These are phyloP conservation scores for Microctonus hyperodae DNA, from an alignment of 2,888 invertebrate species.

Conservation along the genomic window DNA sequence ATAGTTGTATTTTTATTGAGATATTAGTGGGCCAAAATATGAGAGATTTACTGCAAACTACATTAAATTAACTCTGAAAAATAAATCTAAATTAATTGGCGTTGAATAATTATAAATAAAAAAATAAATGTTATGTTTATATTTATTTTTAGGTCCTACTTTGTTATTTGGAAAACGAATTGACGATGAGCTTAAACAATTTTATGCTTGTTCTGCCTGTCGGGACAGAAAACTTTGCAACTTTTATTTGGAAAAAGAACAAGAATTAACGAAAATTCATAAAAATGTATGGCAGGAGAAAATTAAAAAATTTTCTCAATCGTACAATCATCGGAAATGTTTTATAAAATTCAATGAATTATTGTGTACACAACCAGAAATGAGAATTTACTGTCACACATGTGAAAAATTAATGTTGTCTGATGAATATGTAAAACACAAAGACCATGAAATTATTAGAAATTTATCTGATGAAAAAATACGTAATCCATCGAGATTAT, in stretches of 20 bases:
- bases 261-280: slow-evolving; percentile 57
- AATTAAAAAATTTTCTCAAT: slow-evolving; percentile 62
- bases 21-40: too few relatives aligned
- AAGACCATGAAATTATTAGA: slow-evolving; percentile 66
- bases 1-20: slow-evolving; percentile 1
- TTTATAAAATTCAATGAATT: slow-evolving; percentile 67
- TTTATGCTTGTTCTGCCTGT: slow-evolving; percentile 85
- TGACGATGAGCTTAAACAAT: slow-evolving; percentile 66
- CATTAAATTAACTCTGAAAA: too few relatives aligned
- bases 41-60: too few relatives aligned
- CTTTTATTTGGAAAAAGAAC: slow-evolving; percentile 70
- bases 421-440: slow-evolving; percentile 63
- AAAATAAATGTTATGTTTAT: too few relatives aligned
- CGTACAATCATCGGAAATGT: slow-evolving; percentile 66
- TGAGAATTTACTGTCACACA: slow-evolving; percentile 70
- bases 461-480: slow-evolving; percentile 69
- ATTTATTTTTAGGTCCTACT: slow-evolving; percentile 67
- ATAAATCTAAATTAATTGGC: too few relatives aligned
- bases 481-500: slow-evolving; percentile 71
- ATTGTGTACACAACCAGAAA: slow-evolving; percentile 42
- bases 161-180: slow-evolving; percentile 69
- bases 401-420: slow-evolving; percentile 68
- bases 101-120: too few relatives aligned
- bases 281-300: slow-evolving; percentile 66
- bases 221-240: slow-evolving; percentile 80